Evolutionary conservation across 2,113 vertebrate species (phyloP).

Genomic region (Syngnathus floridae): DNA sequence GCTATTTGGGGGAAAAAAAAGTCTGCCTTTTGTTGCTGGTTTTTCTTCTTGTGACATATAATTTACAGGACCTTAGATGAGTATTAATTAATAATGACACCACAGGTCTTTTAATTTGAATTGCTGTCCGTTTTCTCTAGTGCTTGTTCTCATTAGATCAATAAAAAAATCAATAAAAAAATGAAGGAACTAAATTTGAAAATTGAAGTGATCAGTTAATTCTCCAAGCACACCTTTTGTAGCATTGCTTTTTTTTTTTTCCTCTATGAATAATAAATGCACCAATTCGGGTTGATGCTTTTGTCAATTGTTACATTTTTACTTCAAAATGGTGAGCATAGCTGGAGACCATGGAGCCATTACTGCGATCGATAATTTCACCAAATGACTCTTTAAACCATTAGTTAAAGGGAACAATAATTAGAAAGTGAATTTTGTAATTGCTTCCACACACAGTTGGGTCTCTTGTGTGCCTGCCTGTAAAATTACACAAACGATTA

Average conservation of each 20-base stretch:
- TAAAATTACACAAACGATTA: neutral
- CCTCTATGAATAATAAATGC: too few relatives aligned
- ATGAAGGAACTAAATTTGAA: neutral
- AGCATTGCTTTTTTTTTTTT: too few relatives aligned
- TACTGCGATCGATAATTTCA: neutral
- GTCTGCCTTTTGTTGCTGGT: too few relatives aligned
- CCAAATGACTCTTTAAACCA: neutral
- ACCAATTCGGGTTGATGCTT: neutral
- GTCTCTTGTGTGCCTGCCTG: neutral
- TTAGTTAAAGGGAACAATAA: neutral
- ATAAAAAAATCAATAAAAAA: too few relatives aligned
- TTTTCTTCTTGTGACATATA: too few relatives aligned
- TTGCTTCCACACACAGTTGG: neutral
- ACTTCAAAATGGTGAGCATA: neutral
- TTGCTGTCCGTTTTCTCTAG: neutral
- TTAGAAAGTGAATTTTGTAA: neutral
- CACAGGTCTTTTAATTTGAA: neutral
- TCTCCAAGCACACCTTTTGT: neutral
- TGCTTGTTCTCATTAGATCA: neutral
- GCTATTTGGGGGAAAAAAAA: too few relatives aligned
- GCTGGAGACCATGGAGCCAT: neutral
- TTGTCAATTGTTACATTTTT: neutral
- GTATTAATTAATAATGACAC: neutral
- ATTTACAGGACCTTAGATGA: neutral
- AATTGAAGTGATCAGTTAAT: neutral